phyloP scores from a whole-genome alignment of 2,113 vertebrate species.

The Lycocorax pyrrhopterus region DNA sequence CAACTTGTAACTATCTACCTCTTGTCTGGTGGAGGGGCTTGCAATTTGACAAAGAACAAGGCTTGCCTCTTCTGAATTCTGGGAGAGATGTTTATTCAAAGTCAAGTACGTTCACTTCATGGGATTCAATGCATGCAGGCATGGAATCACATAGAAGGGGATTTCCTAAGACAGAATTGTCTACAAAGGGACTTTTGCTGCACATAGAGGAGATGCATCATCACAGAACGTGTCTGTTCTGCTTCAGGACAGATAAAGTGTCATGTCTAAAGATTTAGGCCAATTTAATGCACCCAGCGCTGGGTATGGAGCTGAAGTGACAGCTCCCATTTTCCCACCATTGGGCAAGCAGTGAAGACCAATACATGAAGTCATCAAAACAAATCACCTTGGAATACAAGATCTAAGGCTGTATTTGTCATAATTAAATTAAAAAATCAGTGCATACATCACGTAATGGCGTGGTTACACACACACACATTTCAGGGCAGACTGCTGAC shows the following conservation, averaged over 20 bases:
- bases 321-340: accelerated
- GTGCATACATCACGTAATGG: not conserved
- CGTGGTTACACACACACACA: not conserved
- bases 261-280: not conserved
- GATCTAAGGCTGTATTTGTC: not conserved
- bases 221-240: not conserved
- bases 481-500: not conserved
- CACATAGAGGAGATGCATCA: not conserved
- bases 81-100: not conserved
- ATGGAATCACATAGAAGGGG: accelerated
- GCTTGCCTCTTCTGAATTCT: not conserved
- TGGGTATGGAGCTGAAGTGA: accelerated
- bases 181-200: not conserved
- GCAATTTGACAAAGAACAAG: not conserved
- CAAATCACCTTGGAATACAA: not conserved
- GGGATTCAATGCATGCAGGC: not conserved
- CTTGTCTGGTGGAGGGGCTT: not conserved
- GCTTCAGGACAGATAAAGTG: not conserved
- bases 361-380: not conserved
- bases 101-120: no score
- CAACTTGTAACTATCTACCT: not conserved
- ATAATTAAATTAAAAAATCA: not conserved
- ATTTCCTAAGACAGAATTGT: not conserved
- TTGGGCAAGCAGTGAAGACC: not conserved
- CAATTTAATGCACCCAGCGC: not conserved